A percentile compares a stretch with the other conserved stretches of the same genome.
Conservation (phyloP, 2,113 vertebrate species). For the Promerops cafer region DNA sequence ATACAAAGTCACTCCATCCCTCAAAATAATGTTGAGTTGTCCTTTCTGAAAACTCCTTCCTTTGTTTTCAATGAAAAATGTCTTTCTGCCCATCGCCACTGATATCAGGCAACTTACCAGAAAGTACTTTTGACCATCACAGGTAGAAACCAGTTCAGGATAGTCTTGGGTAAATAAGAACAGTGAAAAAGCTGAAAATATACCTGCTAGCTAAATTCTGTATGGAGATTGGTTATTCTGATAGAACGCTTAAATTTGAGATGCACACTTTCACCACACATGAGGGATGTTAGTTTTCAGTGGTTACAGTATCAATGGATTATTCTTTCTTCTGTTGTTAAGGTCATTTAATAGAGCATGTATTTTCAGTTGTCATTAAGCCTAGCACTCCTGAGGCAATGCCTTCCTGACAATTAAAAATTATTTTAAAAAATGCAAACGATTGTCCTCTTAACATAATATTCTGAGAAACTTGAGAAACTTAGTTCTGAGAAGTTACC, state of each 20-base stretch:
- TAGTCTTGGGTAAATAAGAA: background rate
- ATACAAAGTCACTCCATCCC: background rate
- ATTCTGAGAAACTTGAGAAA: background rate
- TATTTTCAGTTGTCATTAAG: background rate
- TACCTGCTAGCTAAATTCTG: background rate
- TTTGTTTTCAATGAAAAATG: slow-evolving; percentile 51
- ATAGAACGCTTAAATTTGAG: background rate
- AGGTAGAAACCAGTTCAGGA: background rate
- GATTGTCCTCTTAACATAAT: background rate
- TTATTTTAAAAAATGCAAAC: background rate
- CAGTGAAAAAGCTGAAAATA: background rate
- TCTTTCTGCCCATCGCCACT: background rate
- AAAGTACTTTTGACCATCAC: slow-evolving; percentile 25
- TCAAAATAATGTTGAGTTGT: background rate
- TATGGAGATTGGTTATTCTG: background rate
- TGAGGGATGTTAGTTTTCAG: background rate
- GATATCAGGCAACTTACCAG: slow-evolving; percentile 17
- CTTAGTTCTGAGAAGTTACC: background rate
- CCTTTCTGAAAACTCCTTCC: slow-evolving; percentile 28
- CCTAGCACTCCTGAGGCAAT: background rate
- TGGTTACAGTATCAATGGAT: background rate
- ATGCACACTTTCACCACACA: background rate
- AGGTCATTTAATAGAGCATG: background rate
- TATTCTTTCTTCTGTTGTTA: background rate
- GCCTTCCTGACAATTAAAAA: background rate